Evolutionary conservation across 2,888 invertebrate genomes (phyloP).

Genomic region (Drosophila mulleri): DNA sequence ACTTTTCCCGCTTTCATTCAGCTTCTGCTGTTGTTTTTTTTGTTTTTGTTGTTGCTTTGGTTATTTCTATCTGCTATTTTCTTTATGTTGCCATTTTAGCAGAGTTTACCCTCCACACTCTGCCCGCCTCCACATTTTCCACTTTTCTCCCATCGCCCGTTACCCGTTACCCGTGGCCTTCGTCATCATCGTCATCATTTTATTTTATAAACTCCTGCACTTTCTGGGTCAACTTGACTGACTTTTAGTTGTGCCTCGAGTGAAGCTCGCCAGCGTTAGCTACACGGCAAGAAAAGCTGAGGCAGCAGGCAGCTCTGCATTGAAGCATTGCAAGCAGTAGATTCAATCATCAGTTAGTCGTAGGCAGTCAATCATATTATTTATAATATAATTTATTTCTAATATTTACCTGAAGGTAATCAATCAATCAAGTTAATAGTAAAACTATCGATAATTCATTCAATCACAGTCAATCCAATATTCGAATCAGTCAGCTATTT

Average conservation of each 20-base stretch:
- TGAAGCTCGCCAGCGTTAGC: conserved; percentile 8
- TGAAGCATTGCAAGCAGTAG: too few relatives aligned
- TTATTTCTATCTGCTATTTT: conserved; percentile 55
- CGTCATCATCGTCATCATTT: conserved; percentile 55
- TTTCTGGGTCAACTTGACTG: conserved; percentile 80
- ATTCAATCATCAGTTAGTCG: neutral
- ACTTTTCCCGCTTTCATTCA: conserved; percentile 34
- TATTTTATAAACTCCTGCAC: conserved; percentile 77
- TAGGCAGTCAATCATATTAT: too few relatives aligned
- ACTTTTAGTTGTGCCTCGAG: conserved; percentile 71
- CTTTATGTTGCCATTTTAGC: conserved; percentile 60
- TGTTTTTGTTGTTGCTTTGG: conserved; percentile 24
- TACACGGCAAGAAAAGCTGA: neutral
- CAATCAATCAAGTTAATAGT: neutral
- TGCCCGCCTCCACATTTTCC: neutral
- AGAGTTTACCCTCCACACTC: conserved; percentile 2
- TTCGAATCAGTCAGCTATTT: neutral
- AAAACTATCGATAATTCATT: neutral
- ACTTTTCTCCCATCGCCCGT: neutral
- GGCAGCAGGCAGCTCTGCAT: too few relatives aligned
- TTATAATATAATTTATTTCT: too few relatives aligned
- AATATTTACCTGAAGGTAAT: neutral
- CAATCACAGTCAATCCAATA: neutral
- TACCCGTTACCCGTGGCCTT: conserved; percentile 2
- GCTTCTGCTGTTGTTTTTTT: conserved; percentile 8